Conservation (phyloP, 2,113 vertebrate genomes). For the Xyrauchen texanus region DNA sequence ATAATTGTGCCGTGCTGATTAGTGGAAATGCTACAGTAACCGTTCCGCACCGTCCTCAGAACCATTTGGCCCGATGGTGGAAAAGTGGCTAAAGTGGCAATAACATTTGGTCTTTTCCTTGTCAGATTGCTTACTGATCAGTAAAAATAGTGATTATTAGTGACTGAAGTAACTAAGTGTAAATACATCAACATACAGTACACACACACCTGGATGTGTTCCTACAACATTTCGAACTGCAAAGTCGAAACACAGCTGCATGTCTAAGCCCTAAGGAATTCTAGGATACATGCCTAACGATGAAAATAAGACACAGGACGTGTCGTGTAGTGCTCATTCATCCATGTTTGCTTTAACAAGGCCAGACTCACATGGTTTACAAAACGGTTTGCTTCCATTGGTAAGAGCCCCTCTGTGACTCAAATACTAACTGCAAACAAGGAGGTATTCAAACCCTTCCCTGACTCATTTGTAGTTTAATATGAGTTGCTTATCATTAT, state of each 20-base stretch:
- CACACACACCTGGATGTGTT: conserved; percentile 2
- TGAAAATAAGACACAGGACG: conserved; percentile 10
- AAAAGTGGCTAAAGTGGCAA: no score
- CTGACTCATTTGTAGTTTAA: background rate
- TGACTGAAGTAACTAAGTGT: no score
- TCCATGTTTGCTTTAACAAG: conserved; percentile 23
- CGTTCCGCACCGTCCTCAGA: no score
- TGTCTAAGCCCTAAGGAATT: conserved; percentile 23
- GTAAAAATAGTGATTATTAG: no score
- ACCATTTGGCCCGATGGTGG: no score
- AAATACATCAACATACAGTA: background rate
- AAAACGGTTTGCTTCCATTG: background rate
- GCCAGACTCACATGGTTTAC: conserved; percentile 11
- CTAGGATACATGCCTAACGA: conserved; percentile 27
- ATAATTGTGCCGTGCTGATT: no score
- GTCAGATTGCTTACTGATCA: no score
- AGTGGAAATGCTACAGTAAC: no score
- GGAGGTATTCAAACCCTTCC: background rate
- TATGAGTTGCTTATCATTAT: background rate
- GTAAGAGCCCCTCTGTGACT: background rate
- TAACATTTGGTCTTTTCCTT: no score
- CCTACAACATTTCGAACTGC: background rate
- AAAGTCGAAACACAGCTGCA: conserved; percentile 14
- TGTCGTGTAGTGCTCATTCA: conserved; percentile 20
- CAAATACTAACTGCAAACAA: background rate